Evolutionary conservation across 53 echinoderm and acorn worm species (phyloP).

Genomic region (Glandiceps talaboti): DNA sequence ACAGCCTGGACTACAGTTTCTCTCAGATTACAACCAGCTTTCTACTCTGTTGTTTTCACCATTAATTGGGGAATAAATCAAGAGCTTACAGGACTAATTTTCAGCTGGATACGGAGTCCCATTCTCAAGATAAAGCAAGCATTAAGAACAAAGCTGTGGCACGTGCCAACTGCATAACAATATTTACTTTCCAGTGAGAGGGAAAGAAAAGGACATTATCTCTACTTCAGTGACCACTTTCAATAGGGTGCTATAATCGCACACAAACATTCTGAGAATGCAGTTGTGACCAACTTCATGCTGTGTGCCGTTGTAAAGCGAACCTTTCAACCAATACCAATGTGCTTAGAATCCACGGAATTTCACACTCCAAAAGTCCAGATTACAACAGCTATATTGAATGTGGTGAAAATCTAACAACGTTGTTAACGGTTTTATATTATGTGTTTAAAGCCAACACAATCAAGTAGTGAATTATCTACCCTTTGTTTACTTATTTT

Average conservation of each 20-base stretch:
- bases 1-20: no score
- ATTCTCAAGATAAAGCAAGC: background rate
- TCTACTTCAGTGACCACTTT: background rate
- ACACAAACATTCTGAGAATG: background rate
- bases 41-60: no score
- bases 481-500: background rate
- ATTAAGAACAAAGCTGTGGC: background rate
- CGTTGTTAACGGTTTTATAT: no score
- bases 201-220: background rate
- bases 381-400: background rate
- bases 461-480: background rate
- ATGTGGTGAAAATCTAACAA: background rate
- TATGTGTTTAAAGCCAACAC: background rate
- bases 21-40: no score
- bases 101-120: no score
- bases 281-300: background rate
- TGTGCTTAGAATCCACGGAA: background rate
- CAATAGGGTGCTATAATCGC: background rate
- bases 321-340: background rate
- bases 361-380: background rate
- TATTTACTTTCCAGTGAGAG: background rate
- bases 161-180: background rate
- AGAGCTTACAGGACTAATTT: no score
- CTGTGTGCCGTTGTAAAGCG: no score
- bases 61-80: no score